These are phyloP conservation scores for Ypsolopha scabrella DNA, from an alignment of 2,888 invertebrate genomes.

Conservation along the genomic window DNA sequence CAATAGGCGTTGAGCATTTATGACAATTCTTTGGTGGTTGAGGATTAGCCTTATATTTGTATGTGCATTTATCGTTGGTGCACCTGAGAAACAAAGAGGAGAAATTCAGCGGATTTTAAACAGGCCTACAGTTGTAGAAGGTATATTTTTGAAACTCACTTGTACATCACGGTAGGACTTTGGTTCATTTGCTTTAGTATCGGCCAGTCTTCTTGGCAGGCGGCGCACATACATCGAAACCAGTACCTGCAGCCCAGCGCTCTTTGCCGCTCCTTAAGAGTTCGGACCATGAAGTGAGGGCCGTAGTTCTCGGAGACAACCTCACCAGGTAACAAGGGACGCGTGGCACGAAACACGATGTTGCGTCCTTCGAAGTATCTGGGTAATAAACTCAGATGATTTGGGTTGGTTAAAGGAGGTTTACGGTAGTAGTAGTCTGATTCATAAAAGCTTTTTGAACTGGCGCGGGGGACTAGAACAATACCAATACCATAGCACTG, in stretches of 20 bases:
- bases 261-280: conserved; percentile 70
- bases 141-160: background rate
- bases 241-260: conserved; percentile 79
- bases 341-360: conserved; percentile 76
- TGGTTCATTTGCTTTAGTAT: conserved; percentile 68
- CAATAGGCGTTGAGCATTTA: conserved; percentile 34
- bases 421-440: no score
- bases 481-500: no score
- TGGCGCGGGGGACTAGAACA: background rate
- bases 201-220: conserved; percentile 84
- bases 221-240: conserved; percentile 80
- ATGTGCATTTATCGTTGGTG: conserved; percentile 34
- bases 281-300: conserved; percentile 73
- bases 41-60: conserved; percentile 31
- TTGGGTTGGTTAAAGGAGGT: no score
- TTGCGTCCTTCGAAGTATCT: conserved; percentile 82
- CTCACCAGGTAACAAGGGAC: conserved; percentile 75
- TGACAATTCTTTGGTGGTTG: conserved; percentile 31
- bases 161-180: background rate
- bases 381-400: no score
- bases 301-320: conserved; percentile 88
- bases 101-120: background rate
- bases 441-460: background rate
- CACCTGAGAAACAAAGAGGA: conserved; percentile 28
- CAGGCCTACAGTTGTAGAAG: no score